These are phyloP conservation scores for Cynocephalus volans DNA, from an alignment of 2,113 vertebrate genomes.

Conservation along the genomic window DNA sequence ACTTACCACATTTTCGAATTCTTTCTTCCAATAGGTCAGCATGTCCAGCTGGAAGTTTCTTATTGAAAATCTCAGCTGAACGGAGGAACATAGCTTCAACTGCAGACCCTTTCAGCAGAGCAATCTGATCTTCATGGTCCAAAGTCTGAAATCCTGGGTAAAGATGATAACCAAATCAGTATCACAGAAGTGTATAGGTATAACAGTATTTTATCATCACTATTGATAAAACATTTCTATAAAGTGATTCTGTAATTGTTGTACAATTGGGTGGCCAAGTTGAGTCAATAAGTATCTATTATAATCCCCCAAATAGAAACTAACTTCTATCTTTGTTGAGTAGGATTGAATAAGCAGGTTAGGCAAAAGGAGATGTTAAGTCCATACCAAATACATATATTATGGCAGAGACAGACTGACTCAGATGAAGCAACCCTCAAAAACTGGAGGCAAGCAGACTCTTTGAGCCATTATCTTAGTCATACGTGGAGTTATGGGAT, in stretches of 20 bases:
- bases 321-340: not conserved
- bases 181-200: not conserved
- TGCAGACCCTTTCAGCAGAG: constrained; percentile 97
- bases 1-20: constrained; percentile 97
- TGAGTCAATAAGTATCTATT: not conserved
- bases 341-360: not conserved
- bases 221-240: constrained; percentile 8
- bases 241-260: constrained; percentile 6
- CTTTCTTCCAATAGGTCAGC: constrained; percentile 94
- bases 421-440: not conserved
- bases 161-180: not conserved
- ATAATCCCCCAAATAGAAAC: not conserved
- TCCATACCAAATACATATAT: not conserved
- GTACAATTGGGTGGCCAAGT: not conserved
- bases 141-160: constrained; percentile 95
- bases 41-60: constrained; percentile 94
- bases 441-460: not conserved
- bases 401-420: not conserved
- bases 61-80: constrained; percentile 96
- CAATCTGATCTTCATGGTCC: constrained; percentile 99
- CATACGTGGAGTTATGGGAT: not conserved
- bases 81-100: constrained; percentile 99
- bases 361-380: not conserved
- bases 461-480: not conserved
- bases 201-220: not conserved